Evolutionary conservation across 2,888 invertebrate species (phyloP), one percentile per base, ranked within the genome.

Genomic region (Bombylius discolor): DNA sequence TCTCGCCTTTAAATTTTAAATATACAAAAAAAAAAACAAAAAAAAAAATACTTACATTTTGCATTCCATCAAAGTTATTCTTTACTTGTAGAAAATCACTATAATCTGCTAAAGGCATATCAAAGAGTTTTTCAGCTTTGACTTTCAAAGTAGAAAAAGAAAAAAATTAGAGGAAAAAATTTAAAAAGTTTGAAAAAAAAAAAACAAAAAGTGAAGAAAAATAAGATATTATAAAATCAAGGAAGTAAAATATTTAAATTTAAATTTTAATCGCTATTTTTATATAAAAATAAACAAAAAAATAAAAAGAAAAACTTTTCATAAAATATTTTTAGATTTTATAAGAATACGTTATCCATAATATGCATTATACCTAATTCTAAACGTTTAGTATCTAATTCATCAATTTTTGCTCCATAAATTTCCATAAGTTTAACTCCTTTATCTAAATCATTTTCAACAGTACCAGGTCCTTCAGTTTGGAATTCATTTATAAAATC

Each of bases 71-170:
- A 65, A 77, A 88, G 61, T 88, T 84, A 0, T 72, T 64, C 66
- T 80, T 82, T 0, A 82, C 76, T 36, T 80, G 77, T 34, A 82
- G 67, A 72, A 89, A 87, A 58, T 83, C 82, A 0, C 85, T 83
- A 66, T 92, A 94, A 69, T 91, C 88, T 0, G 89, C 85, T 51
- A 91, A 79, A 1, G 89, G 84, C 64, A 94, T 84, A 65, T 92
- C 91, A 70, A 95, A 95, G 5, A 95, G 77, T 66, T 86, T 83
- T 73, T 94, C 93, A 0, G 91, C 89, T 56, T 82, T 83, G 5
- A 81, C 79, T 62, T 36, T 42, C 11, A 42, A 12, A 59, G 52
- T 48, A 47, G 46, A 36, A 53, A 56, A 49, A 50, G 47, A 55
- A 52, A 48, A 51, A 60, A 61, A 58, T 57, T 52, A 23, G 23